Evolutionary conservation across 2,888 invertebrate species (phyloP).

Genomic region (Marronus borbonicus): DNA sequence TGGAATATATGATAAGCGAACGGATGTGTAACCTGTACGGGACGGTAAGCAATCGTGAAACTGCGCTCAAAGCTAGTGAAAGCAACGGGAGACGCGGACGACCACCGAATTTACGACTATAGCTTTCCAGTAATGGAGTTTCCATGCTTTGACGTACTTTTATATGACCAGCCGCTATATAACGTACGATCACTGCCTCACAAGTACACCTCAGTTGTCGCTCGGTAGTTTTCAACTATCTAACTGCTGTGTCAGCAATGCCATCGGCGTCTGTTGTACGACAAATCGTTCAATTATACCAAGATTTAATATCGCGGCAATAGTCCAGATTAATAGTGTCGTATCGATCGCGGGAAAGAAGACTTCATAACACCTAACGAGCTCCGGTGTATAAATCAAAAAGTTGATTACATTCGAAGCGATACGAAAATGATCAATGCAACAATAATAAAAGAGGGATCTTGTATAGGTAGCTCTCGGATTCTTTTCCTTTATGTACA

Average conservation of each 20-base stretch:
- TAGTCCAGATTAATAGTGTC: constrained; percentile 35
- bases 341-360: background rate
- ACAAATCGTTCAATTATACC: constrained; percentile 61
- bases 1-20: constrained; percentile 22
- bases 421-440: background rate
- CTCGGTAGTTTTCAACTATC: constrained; percentile 56
- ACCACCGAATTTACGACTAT: constrained; percentile 68
- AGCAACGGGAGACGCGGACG: constrained; percentile 59
- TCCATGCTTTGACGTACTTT: constrained; percentile 70
- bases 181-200: constrained; percentile 66
- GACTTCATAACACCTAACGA: constrained; percentile 17
- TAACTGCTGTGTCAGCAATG: constrained; percentile 58
- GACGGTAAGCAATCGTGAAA: constrained; percentile 31
- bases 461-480: too few species aligned
- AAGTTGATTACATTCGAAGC: background rate
- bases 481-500: too few species aligned
- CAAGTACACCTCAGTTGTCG: constrained; percentile 67
- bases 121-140: constrained; percentile 70
- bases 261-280: constrained; percentile 56
- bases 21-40: constrained; percentile 31
- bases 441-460: too few species aligned
- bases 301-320: constrained; percentile 63
- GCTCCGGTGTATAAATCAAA: background rate
- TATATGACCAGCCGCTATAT: constrained; percentile 68
- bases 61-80: constrained; percentile 54